Evolutionary conservation across 1,140 invertebrate genomes (phyloP).

Genomic region (Heterodera carotae): DNA sequence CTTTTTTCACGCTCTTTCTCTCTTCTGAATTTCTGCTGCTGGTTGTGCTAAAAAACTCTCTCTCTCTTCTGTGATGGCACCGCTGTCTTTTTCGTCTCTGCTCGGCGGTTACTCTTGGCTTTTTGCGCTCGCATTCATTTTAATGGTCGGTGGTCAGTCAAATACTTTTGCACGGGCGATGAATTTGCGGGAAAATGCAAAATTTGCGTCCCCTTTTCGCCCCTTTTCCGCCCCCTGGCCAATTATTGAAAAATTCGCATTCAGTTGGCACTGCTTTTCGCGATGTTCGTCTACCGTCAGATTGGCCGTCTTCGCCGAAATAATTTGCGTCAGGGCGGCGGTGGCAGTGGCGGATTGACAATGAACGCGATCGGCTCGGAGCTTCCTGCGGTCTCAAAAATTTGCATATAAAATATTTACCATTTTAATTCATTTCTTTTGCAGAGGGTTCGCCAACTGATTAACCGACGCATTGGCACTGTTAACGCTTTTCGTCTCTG

Average conservation of each 20-base stretch:
- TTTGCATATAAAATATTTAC: background rate
- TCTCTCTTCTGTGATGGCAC: no score
- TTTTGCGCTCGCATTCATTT: constrained; percentile 47
- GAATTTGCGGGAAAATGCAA: no score
- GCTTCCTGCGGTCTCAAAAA: constrained; percentile 42
- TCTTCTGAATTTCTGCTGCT: no score
- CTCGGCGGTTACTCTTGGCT: constrained; percentile 50
- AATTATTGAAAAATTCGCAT: no score
- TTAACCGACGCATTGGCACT: constrained; percentile 41
- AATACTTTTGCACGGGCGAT: no score
- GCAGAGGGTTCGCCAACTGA: constrained; percentile 42
- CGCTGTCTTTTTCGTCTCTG: constrained; percentile 12
- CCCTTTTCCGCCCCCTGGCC: no score
- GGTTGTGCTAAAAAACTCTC: no score
- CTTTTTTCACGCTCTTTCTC: no score
- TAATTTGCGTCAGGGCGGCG: constrained; percentile 37
- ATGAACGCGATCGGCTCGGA: constrained; percentile 38
- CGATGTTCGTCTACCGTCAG: constrained; percentile 52
- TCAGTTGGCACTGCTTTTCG: constrained; percentile 46
- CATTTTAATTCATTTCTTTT: constrained; percentile 17
- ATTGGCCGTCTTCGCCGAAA: constrained; percentile 54
- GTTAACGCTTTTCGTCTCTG: constrained; percentile 45
- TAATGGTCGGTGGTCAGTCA: constrained; percentile 54
- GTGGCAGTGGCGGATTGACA: constrained; percentile 19
- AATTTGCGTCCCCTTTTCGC: no score